Base-by-base conservation (phyloP, 2,113 vertebrate species). In the Lipophrys pholis region DNA sequence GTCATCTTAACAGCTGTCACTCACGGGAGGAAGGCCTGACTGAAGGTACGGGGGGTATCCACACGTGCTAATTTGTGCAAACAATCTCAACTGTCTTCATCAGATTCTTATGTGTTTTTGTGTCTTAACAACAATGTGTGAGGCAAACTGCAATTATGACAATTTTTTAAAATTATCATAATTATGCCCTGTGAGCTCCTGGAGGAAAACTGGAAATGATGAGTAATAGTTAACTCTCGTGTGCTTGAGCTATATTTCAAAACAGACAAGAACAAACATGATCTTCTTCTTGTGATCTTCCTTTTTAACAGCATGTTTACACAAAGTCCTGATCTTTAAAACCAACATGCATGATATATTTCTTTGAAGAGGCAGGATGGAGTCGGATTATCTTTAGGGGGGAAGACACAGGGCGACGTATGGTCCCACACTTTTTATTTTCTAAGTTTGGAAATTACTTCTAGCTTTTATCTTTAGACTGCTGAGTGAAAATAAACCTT, bases 1-100 rank as follows among this genome's bases (percentile, higher is more conserved):
- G 82, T 81, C 49, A 66, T 86, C 78, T 85, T 79, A 81, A 90
- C 89, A 89, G 90, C 85, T 91, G 87, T 87, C 89, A 90, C 83
- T 93, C 89, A 88, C 5, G 40, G 53, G 50, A 30, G 62, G 81
- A 80, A 83, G 46, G 78, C 79, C 72, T 82, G 83, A 89, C 82
- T 76, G 83, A 87, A 81, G 78, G 64, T 58, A 70, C 58, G 48
- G 21, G 58, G 48, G 21, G 9, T 53, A 70, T 73, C 42, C 43
- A 46, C 36, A 66, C 73, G 80, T 80, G 59, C 45, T 81, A 79
- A 87, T 87, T 74, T 81, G 61, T 54, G 15, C 55, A 78, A 82
- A 72, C 72, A 73, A 46, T 52, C 57, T 54, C n/a, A 1, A 49
- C 65, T 53, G 60, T 55, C 5, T 8, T 73, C 71, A 68, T 30